Evolutionary conservation across 2,888 invertebrate genomes (phyloP).

Genomic region (Incurvaria masculella): DNA sequence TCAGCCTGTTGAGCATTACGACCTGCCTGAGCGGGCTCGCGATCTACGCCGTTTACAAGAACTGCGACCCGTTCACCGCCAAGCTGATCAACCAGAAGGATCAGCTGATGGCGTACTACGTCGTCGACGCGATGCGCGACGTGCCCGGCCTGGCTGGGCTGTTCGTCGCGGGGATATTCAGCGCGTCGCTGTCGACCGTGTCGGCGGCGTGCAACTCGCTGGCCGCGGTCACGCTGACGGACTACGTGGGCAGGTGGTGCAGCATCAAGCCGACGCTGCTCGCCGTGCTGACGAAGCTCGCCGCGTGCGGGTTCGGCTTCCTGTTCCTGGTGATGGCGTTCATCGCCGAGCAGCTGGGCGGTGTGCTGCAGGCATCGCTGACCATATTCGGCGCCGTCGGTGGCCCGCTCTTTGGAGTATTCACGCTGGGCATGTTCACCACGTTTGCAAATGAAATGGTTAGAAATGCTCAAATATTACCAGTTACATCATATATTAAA

Average conservation of each 20-base stretch:
- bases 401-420: conserved; percentile 82
- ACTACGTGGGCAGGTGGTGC: conserved; percentile 64
- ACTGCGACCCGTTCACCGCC: conserved; percentile 74
- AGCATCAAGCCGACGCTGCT: conserved; percentile 30
- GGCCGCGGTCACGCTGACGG: conserved; percentile 86
- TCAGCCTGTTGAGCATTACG: conserved; percentile 66
- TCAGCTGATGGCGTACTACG: conserved; percentile 78
- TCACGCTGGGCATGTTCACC: conserved; percentile 82
- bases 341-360: conserved; percentile 76
- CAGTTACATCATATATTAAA: too few species aligned
- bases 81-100: conserved; percentile 64
- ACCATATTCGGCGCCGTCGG: conserved; percentile 87
- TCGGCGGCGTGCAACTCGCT: conserved; percentile 90
- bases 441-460: conserved; percentile 69
- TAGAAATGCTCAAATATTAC: too few species aligned
- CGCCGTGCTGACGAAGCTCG: conserved; percentile 59
- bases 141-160: conserved; percentile 80
- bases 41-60: conserved; percentile 77
- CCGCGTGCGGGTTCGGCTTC: conserved; percentile 71
- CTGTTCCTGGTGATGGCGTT: conserved; percentile 80
- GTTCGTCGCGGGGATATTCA: conserved; percentile 89
- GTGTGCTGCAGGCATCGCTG: conserved; percentile 82
- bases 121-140: conserved; percentile 65
- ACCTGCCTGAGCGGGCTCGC: conserved; percentile 78
- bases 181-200: conserved; percentile 87